These are phyloP conservation scores for Drosophila colorata DNA, from an alignment of 2,888 invertebrate genomes.

Conservation along the genomic window DNA sequence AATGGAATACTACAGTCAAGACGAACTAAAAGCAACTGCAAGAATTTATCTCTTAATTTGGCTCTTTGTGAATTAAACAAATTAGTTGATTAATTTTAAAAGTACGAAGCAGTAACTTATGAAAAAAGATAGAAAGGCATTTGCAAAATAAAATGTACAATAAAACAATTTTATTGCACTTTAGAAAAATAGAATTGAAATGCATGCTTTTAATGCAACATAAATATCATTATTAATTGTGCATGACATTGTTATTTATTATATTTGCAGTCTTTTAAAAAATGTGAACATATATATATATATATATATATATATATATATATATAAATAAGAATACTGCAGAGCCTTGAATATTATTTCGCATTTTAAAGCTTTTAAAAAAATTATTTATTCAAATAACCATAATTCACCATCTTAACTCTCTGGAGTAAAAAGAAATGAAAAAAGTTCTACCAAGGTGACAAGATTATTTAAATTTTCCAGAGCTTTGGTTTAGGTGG, in stretches of 20 bases:
- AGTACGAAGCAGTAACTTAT: not conserved
- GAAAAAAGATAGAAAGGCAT: not conserved
- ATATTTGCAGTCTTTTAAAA: not conserved
- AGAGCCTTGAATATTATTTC: no score
- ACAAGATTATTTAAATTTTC: not conserved
- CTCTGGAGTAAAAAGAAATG: not conserved
- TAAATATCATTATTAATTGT: not conserved
- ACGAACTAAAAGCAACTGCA: not conserved
- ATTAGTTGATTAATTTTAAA: not conserved
- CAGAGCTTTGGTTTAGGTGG: not conserved
- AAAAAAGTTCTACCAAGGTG: not conserved
- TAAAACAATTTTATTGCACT: not conserved
- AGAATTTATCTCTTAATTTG: not conserved
- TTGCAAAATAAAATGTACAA: not conserved
- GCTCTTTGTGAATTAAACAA: constrained; percentile 3
- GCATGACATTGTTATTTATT: not conserved
- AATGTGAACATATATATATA: not conserved
- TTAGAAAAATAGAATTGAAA: constrained; percentile 1
- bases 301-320: no score
- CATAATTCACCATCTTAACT: no score
- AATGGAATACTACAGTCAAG: constrained; percentile 23
- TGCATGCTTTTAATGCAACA: not conserved
- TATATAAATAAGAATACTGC: no score
- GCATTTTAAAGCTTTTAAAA: not conserved
- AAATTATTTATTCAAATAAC: not conserved